A percentile compares a stretch with the other conserved stretches of the same genome.
Conservation (phyloP, 2,888 invertebrate genomes). For the Melangyna quadrimaculata region DNA sequence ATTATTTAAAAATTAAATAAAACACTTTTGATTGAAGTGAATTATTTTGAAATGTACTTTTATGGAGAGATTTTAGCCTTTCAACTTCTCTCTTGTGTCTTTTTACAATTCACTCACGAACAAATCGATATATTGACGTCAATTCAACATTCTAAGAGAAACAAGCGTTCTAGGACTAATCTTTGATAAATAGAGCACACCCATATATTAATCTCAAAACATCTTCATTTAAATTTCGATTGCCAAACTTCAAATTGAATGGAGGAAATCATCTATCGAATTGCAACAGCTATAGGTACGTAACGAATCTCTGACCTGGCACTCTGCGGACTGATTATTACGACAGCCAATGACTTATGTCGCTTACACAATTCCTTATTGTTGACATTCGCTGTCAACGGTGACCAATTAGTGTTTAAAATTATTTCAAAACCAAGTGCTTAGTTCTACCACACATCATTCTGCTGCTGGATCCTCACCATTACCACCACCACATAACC, state of each 20-base stretch:
- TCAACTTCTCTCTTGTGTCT: too few relatives aligned
- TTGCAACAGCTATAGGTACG: conserved; percentile 10
- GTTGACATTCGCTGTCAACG: conserved; percentile 69
- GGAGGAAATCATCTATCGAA: background rate
- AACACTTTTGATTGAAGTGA: background rate
- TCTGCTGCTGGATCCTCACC: conserved; percentile 33
- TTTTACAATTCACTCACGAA: too few relatives aligned
- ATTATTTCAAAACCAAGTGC: conserved; percentile 68
- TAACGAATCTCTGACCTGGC: conserved; percentile 62
- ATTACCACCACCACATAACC: background rate
- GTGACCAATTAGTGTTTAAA: conserved; percentile 72
- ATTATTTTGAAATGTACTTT: background rate
- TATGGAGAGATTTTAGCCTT: background rate
- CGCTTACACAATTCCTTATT: conserved; percentile 69
- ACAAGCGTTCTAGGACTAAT: too few relatives aligned
- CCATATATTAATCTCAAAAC: background rate
- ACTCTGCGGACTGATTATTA: conserved; percentile 69
- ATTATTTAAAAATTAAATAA: background rate
- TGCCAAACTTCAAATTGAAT: background rate
- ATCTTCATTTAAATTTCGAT: background rate
- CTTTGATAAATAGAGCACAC: background rate
- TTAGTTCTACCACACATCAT: conserved; percentile 53
- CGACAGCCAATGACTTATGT: conserved; percentile 71
- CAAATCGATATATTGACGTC: too few relatives aligned
- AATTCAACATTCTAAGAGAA: too few relatives aligned